These are phyloP conservation scores for Drosophila stalkeri DNA, from an alignment of 2,888 invertebrate species.

Conservation along the genomic window DNA sequence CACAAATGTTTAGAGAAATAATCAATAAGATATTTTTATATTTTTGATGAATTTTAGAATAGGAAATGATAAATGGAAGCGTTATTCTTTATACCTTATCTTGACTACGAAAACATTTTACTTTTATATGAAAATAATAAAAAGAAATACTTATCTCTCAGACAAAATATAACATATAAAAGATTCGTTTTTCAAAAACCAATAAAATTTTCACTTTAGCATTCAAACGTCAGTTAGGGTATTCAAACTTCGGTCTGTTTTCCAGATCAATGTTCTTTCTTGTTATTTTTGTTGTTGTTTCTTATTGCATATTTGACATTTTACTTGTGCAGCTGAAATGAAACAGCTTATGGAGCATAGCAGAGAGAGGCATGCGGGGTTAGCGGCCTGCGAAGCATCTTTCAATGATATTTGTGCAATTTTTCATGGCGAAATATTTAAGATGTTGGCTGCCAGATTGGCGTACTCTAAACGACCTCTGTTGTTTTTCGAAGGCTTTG, in stretches of 20 bases:
- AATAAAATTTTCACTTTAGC: not conserved
- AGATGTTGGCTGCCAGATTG: conserved; percentile 63
- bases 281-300: conserved; percentile 31
- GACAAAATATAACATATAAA: no score
- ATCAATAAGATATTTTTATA: not conserved
- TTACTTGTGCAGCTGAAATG: conserved; percentile 62
- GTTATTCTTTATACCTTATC: no score
- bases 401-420: conserved; percentile 70
- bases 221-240: not conserved
- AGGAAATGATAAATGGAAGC: no score
- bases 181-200: not conserved
- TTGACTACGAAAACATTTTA: no score
- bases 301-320: conserved; percentile 78
- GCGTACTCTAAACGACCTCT: conserved; percentile 57
- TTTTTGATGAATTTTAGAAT: not conserved
- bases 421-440: conserved; percentile 76
- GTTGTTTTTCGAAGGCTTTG: conserved; percentile 51
- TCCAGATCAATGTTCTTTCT: not conserved
- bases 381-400: conserved; percentile 35
- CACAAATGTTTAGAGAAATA: not conserved
- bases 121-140: no score
- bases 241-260: not conserved
- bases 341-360: conserved; percentile 2
- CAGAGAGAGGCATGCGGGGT: not conserved
- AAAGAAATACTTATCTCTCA: no score